Evolutionary conservation across 2,888 invertebrate species (phyloP), one percentile per base, ranked within the genome.

Genomic region (Melanargia galathea): DNA sequence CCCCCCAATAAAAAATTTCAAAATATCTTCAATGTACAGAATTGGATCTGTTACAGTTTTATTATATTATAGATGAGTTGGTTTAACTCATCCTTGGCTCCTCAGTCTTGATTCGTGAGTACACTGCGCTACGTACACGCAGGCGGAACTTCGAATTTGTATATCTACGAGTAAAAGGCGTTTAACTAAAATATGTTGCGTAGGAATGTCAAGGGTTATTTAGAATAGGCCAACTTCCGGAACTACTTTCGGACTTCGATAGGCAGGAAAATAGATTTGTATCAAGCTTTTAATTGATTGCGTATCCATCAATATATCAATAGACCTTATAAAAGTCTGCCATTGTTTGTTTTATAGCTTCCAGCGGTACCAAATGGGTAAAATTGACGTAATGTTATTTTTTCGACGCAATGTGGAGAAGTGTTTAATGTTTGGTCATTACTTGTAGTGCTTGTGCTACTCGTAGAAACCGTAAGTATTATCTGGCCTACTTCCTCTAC

Each of bases 191-290:
- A 49, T 8, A 8, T 16, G 16, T 49, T 52, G 52, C 52, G 18
- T 52, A 35, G 52, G 52, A 52, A 52, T 52, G 52, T 35, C 52
- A 52, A 52, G 52, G 52, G 35, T 52, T 20, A 51, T 4, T 33
- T 51, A 22, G 5, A 16, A 10, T 16, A 6, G n/a, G 4, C 24
- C 4, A 24, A 18, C 30, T 49, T 49, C 49, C 49, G 49, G 49
- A 30, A 30, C 30, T 26, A 52, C 35, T 52, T 52, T 20, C 52
- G 20, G 52, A 52, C 2, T 35, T 20, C 13, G 13, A 52, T 30
- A 20, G 52, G 20, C 13, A 2, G 16, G 20, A 20, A 13, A 35
- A 52, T 35, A 35, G 35, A 35, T 35, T 35, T 20, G 20, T 35
- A 35, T 35, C 20, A 49, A 16, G 7, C 8, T 49, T 48, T n/a